Evolutionary conservation across 1,140 invertebrate species (phyloP).

Genomic region (Drosophila ambigua): DNA sequence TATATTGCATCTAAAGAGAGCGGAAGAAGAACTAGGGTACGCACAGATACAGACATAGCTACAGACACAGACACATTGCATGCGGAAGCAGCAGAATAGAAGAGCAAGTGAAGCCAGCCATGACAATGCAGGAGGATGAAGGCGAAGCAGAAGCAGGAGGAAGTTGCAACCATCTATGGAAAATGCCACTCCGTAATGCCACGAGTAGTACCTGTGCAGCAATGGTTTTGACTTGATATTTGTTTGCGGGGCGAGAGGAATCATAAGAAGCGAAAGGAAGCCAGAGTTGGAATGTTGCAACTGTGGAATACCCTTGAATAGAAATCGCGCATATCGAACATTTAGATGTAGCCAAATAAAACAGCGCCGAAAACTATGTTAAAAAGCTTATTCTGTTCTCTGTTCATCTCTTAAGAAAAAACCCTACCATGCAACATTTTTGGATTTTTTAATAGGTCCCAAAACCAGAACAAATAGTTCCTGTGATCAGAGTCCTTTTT

Average conservation of each 20-base stretch:
- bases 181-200: not conserved
- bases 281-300: too few species aligned
- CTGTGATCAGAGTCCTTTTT: too few species aligned
- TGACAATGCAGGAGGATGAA: conserved; percentile 39
- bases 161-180: conserved; percentile 15
- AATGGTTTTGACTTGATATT: conserved; percentile 40
- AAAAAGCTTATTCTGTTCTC: too few species aligned
- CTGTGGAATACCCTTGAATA: too few species aligned
- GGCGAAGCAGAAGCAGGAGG: conserved; percentile 29
- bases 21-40: conserved; percentile 51
- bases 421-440: too few species aligned
- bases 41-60: conserved; percentile 13
- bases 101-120: conserved; percentile 45
- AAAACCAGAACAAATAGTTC: too few species aligned
- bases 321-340: too few species aligned
- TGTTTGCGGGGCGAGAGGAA: conserved; percentile 2
- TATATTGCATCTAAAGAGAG: not conserved
- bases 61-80: conserved; percentile 34
- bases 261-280: too few species aligned
- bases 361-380: too few species aligned
- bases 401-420: too few species aligned
- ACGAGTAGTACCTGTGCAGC: conserved; percentile 27
- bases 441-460: too few species aligned
- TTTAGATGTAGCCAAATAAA: too few species aligned
- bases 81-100: conserved; percentile 43